Evolutionary conservation across 1,140 invertebrate genomes (phyloP).

Genomic region (Phenacoccus solenopsis): DNA sequence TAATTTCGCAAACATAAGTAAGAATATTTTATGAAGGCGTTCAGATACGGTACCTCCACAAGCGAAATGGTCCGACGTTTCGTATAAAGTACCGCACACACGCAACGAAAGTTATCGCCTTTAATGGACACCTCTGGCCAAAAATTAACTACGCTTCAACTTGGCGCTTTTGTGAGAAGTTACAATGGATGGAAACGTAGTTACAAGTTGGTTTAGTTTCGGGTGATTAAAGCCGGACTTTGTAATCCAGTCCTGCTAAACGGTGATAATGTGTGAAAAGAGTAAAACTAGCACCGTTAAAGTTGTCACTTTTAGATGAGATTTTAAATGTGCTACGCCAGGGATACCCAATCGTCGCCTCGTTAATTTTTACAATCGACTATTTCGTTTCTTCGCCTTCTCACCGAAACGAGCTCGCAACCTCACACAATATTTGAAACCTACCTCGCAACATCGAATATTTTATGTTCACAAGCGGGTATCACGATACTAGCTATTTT

Average conservation of each 20-base stretch:
- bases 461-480: too few relatives aligned
- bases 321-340: background rate
- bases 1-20: too few relatives aligned
- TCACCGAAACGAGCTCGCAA: too few relatives aligned
- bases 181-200: background rate
- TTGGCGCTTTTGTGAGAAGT: background rate
- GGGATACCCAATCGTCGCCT: background rate
- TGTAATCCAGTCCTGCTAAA: background rate
- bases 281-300: background rate
- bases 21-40: too few relatives aligned
- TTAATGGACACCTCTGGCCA: background rate
- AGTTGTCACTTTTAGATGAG: background rate
- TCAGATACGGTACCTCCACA: too few relatives aligned
- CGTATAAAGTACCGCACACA: too few relatives aligned
- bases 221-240: background rate
- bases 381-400: too few relatives aligned
- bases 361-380: background rate
- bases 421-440: too few relatives aligned
- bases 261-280: conserved; percentile 1
- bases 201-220: background rate
- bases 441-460: too few relatives aligned
- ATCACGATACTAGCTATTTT: too few relatives aligned
- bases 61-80: too few relatives aligned
- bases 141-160: background rate
- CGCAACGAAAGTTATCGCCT: background rate